A percentile compares a stretch with the other conserved stretches of the same genome.
Evolutionary conservation across 2,888 invertebrate species (phyloP).

Genomic region (Rapana venosa): DNA sequence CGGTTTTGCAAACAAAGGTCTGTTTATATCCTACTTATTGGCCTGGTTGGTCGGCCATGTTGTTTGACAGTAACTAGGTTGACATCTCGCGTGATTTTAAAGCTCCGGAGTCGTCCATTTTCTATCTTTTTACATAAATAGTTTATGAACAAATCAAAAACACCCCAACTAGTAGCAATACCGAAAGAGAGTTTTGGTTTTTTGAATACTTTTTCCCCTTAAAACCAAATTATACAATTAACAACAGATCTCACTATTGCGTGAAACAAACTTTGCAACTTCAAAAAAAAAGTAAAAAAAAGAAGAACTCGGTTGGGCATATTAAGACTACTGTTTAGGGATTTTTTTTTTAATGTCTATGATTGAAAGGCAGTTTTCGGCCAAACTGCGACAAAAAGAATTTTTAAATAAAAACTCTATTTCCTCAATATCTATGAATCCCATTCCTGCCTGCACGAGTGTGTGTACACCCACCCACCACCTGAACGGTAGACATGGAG

Average conservation of each 20-base stretch:
- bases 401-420: too few species aligned
- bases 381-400: too few species aligned
- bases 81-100: slow-evolving; percentile 16
- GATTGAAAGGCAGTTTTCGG: too few species aligned
- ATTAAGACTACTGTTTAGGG: too few species aligned
- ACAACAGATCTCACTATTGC: background rate
- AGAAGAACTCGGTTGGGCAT: too few species aligned
- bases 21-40: background rate
- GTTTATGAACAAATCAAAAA: too few species aligned
- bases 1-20: background rate
- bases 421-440: too few species aligned
- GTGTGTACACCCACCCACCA: too few species aligned
- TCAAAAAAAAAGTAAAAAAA: background rate
- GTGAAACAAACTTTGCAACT: background rate
- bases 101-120: background rate
- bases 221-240: background rate
- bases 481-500: too few species aligned
- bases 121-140: background rate
- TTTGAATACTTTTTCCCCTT: background rate
- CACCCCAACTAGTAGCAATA: too few species aligned
- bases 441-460: too few species aligned
- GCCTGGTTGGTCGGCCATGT: slow-evolving; percentile 39
- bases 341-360: too few species aligned
- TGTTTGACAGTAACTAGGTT: slow-evolving; percentile 45
- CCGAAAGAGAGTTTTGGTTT: background rate